Base-by-base conservation (phyloP, 2,888 invertebrate species). In the Notodonta ziczac region DNA sequence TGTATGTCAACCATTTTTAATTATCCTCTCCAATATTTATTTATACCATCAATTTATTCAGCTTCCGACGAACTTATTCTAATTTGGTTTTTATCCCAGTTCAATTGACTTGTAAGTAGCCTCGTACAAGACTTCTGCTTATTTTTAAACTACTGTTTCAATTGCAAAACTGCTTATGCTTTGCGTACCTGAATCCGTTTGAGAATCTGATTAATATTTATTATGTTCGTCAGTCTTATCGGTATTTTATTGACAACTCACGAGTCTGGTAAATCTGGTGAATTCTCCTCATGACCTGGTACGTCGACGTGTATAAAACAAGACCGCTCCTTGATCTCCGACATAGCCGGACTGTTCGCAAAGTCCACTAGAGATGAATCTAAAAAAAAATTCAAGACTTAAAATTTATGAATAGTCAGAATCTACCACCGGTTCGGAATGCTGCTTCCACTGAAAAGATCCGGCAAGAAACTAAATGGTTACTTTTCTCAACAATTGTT, bases 241-340 rank as follows among this genome's bases (percentile, higher is more conserved):
- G 0, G 42, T 42, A 42, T 46, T n/a, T 46, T 51, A 51, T 24
- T 16, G 51, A 16, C 8, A 16, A 85, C 95, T 95, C 86, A 97
- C 97, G 96, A 96, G 70, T 97, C 96, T 0, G 96, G 94, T 61
- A 97, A 89, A 72, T 96, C 95, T 1, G 95, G 94, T 0, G 97
- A 97, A 81, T 96, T 96, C 86, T 98, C 97, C 80, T 97, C 97
- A 84, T 98, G 98, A 0, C 98, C 97, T 0, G 97, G 97, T 35
- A 97, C 95, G 85, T 98, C 97, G 53, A 98, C 95, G 86, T 98
- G 97, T 73, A 98, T 96, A 93, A 98, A 98, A 80, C 97, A 96
- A 58, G 97, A 97, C 42, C 97, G 94, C 74, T 97, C 96, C 83
- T 97, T 97, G 76, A 98, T 97, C 90, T 97, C 97, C 60, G 94